Base-by-base conservation (phyloP, 2,888 invertebrate genomes). In the Abrostola tripartita region DNA sequence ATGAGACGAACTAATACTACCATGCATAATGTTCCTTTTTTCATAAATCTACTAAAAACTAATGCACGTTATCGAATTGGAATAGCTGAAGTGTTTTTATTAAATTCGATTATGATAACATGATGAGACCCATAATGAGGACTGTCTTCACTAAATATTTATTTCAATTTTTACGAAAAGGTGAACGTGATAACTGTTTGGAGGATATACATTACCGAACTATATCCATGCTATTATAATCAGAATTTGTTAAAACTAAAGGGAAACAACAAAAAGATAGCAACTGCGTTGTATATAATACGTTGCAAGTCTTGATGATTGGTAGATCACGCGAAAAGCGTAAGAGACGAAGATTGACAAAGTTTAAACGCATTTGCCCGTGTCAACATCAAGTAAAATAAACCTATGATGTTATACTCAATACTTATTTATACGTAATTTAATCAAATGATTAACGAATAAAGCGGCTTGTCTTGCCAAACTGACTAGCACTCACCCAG, bases 11-110 rank as follows among this genome's bases (percentile, higher is more conserved):
- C 11, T 41, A 6, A 41, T 40, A 51, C 50, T 54, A 53, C 63
- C 35, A 65, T 61, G 42, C 55, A 40, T 44, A 57, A 73, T 68
- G 70, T 76, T 76, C 71, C 74, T 74, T 62, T 24, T 44, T 61
- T 74, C 68, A 52, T 52, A 61, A 64, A 58, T 56, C 64, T 52
- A 57, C 12, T 67, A 65, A 40, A 49, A 38, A 61, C 44, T 50
- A 58, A 38, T 58, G 50, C 53, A 14, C 52, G 24, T 24, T 24
- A 52, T 53, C 53, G 40, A 64, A 38, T 44, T 55, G 35, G 37
- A 42, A 61, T 63, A 38, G 40, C 57, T 62, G 64, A 37, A 41
- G 44, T 65, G 52, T 65, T 63, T 61, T 52, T 50, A 40, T 49
- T 60, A 61, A 51, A 51, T 63, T 53, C 37, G 54, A 64, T 51